These are phyloP conservation scores for Hyposoter didymator DNA, from an alignment of 2,888 invertebrate genomes.

Conservation along the genomic window DNA sequence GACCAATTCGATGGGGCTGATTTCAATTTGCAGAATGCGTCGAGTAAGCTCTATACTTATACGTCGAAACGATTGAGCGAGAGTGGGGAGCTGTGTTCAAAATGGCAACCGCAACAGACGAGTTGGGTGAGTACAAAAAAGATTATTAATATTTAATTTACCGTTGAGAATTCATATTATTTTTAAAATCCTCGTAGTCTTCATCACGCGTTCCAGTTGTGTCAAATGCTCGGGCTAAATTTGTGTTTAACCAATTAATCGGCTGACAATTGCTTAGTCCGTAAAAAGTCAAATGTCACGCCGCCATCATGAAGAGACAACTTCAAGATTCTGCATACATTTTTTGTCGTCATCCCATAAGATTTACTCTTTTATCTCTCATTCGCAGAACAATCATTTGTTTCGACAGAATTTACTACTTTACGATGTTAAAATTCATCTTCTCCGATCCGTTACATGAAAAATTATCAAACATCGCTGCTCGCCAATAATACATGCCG, in stretches of 20 bases:
- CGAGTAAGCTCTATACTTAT: background rate
- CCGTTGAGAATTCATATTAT: background rate
- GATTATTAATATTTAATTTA: constrained; percentile 38
- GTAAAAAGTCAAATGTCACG: constrained; percentile 78
- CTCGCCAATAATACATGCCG: background rate
- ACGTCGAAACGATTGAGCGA: background rate
- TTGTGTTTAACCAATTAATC: constrained; percentile 39
- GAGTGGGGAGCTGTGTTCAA: constrained; percentile 70
- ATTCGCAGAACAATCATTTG: background rate
- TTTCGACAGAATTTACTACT: background rate
- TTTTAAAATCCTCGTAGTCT: background rate
- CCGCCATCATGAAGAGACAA: constrained; percentile 70
- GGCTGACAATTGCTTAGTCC: constrained; percentile 32
- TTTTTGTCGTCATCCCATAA: constrained; percentile 9
- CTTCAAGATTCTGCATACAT: constrained; percentile 68
- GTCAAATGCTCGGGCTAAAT: background rate
- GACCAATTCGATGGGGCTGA: no score
- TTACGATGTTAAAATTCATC: background rate
- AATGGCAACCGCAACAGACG: constrained; percentile 83
- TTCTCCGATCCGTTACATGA: background rate
- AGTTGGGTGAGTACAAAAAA: constrained; percentile 79
- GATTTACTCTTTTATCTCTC: background rate
- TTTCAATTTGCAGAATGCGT: no score
- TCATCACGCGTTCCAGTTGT: background rate
- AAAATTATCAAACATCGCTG: background rate